These are phyloP conservation scores for Papilio dardanus DNA, from an alignment of 1,140 invertebrate genomes.

Conservation along the genomic window DNA sequence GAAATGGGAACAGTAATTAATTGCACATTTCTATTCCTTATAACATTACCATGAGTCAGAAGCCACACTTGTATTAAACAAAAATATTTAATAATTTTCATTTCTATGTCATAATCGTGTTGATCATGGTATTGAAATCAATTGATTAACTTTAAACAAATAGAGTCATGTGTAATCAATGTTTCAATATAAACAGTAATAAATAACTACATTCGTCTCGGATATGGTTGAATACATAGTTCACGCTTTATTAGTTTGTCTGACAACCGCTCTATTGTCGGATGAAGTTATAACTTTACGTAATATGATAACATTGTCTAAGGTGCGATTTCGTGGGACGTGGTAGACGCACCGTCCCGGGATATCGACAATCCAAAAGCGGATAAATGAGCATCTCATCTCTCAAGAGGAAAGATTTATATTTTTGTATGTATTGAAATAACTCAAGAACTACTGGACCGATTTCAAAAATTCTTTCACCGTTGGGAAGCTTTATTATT, in stretches of 20 bases:
- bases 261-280: constrained; percentile 2
- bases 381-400: no score
- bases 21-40: background rate
- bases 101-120: background rate
- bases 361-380: no score
- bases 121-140: background rate
- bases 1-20: background rate
- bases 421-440: no score
- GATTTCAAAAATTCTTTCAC: no score
- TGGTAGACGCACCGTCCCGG: background rate
- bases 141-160: background rate
- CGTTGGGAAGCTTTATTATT: no score
- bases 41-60: background rate
- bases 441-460: no score
- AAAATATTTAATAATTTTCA: background rate
- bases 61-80: background rate
- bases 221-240: constrained; percentile 23
- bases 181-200: background rate
- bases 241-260: constrained; percentile 18
- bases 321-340: background rate
- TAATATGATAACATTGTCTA: constrained; percentile 13
- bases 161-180: background rate
- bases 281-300: constrained; percentile 21
- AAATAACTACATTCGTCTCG: background rate
- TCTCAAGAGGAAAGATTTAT: no score